Evolutionary conservation across 2,113 vertebrate species (phyloP).

Genomic region (Neodon shergylaensis): DNA sequence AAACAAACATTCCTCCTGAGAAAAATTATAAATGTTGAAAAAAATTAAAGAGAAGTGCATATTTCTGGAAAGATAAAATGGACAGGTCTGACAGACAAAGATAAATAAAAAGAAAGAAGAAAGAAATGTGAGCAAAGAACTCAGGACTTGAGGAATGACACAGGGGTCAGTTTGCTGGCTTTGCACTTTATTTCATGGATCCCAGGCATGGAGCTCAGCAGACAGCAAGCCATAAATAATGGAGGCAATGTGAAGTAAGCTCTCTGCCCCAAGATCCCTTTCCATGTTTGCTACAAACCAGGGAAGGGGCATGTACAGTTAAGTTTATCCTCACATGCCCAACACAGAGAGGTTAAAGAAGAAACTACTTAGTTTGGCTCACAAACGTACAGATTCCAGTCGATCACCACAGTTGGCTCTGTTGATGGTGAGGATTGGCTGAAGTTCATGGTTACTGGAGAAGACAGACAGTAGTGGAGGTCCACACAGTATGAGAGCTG

Average conservation of each 20-base stretch:
- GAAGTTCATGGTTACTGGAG: no score
- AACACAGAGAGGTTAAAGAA: neutral
- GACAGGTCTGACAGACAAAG: neutral
- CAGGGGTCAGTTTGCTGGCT: neutral
- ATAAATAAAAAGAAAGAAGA: neutral
- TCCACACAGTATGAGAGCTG: neutral
- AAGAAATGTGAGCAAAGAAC: neutral
- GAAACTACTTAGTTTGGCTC: neutral
- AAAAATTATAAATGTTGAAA: neutral
- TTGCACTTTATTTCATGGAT: neutral
- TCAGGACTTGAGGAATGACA: neutral
- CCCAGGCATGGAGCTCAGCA: neutral
- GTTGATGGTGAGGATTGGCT: neutral
- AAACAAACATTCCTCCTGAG: neutral
- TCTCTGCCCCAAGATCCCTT: neutral
- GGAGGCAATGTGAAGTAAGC: fast-evolving
- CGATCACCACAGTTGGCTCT: neutral
- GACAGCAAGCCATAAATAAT: neutral
- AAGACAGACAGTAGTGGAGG: no score
- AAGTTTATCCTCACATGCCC: neutral
- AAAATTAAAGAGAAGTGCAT: neutral
- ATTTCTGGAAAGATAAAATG: neutral
- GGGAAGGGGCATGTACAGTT: neutral
- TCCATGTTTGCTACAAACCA: neutral
- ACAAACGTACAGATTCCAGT: neutral